Evolutionary conservation across 2,113 vertebrate genomes (phyloP).

Genomic region (Calyptommatus sinebrachiatus): DNA sequence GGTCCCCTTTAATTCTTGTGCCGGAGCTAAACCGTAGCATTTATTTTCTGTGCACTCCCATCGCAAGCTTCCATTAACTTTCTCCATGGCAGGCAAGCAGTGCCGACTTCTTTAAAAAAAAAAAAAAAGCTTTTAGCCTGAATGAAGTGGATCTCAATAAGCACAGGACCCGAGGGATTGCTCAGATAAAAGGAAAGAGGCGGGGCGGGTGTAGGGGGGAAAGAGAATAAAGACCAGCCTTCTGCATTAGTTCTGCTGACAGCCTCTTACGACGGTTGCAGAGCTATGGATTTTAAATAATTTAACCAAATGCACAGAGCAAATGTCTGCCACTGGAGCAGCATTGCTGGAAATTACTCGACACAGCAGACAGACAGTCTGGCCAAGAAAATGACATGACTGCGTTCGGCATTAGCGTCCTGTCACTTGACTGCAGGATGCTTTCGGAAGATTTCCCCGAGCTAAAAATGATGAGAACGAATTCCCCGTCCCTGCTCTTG

Average conservation of each 20-base stretch:
- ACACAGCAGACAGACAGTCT: conserved; percentile 67
- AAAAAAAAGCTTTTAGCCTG: conserved; percentile 7
- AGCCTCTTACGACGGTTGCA: conserved; percentile 43
- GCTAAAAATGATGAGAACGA: background rate
- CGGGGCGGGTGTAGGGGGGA: background rate
- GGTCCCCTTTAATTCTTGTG: background rate
- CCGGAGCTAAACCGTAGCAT: background rate
- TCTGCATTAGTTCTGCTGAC: conserved; percentile 35
- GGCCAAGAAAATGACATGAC: conserved; percentile 47
- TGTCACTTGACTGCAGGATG: conserved; percentile 52
- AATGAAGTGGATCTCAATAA: background rate
- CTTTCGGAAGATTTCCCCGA: conserved; percentile 45
- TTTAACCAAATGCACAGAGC: conserved; percentile 40
- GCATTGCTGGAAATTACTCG: conserved; percentile 48
- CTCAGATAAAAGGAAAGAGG: background rate
- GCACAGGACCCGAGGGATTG: background rate
- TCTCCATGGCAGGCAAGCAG: accelerated
- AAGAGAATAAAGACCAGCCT: background rate
- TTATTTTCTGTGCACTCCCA: background rate
- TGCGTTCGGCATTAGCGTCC: conserved; percentile 53
- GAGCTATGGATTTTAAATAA: conserved; percentile 61
- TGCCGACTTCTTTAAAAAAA: background rate
- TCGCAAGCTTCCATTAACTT: background rate
- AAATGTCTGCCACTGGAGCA: conserved; percentile 48
- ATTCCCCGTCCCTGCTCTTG: background rate